Evolutionary conservation across 2,888 invertebrate species (phyloP).

Genomic region (Conomelus anceps): DNA sequence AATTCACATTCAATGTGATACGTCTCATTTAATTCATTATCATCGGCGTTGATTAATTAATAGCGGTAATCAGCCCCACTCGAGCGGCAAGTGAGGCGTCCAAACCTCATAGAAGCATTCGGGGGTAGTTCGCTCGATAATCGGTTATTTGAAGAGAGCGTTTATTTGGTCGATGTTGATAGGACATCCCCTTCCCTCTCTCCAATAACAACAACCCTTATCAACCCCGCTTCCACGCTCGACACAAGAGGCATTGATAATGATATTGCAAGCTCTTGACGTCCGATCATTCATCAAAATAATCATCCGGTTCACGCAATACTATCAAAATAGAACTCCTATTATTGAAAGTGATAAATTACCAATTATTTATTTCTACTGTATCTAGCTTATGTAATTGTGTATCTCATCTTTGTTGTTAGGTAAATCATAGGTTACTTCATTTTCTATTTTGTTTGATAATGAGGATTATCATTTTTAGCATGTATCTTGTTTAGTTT

Average conservation of each 20-base stretch:
- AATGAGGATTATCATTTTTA: not conserved
- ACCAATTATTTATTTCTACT: not conserved
- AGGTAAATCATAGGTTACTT: not conserved
- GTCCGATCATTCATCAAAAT: not conserved
- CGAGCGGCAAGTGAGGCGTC: not conserved
- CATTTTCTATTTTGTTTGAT: not conserved
- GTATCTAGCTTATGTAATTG: too few species aligned
- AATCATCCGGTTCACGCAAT: not conserved
- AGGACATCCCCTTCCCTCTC: not conserved
- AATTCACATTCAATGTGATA: not conserved
- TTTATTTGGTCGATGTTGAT: not conserved
- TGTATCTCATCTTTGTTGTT: too few species aligned
- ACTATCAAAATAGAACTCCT: not conserved
- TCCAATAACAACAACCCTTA: not conserved
- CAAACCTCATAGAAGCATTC: not conserved
- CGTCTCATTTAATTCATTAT: not conserved
- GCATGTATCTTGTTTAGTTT: not conserved
- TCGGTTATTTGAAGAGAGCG: not conserved
- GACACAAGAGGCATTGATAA: not conserved
- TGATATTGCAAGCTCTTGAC: not conserved
- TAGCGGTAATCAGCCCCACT: not conserved
- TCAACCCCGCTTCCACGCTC: not conserved
- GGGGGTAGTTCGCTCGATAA: not conserved
- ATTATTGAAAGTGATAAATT: not conserved
- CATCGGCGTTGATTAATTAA: not conserved